phyloP scores from a whole-genome alignment of 2,888 invertebrate species.

The Morpho helenor region DNA sequence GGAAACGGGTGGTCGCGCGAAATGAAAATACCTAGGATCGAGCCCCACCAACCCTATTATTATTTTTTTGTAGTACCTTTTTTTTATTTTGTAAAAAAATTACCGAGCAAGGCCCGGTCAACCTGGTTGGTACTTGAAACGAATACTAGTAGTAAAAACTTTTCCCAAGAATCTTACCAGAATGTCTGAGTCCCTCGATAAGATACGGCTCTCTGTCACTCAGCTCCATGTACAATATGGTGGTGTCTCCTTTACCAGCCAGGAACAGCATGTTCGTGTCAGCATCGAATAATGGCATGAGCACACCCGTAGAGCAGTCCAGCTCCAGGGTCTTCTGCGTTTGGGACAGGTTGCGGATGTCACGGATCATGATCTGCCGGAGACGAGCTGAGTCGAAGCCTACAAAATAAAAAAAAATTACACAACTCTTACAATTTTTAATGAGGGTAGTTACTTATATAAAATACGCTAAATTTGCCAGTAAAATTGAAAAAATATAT shows the following conservation, averaged over 20 bases:
- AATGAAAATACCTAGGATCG: no score
- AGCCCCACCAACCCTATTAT: no score
- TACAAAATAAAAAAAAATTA: slow-evolving; percentile 28
- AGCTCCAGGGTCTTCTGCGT: slow-evolving; percentile 89
- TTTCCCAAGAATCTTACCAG: slow-evolving; percentile 58
- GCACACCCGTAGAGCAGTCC: slow-evolving; percentile 92
- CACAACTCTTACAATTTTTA: no score
- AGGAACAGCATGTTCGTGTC: slow-evolving; percentile 98
- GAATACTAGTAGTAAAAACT: no score
- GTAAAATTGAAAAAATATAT: no score
- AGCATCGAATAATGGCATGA: slow-evolving; percentile 95
- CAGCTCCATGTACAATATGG: slow-evolving; percentile 93
- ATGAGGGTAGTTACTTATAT: no score
- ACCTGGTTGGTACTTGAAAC: no score
- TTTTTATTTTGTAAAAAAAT: no score
- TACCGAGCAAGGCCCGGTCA: no score
- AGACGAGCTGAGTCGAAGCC: slow-evolving; percentile 92
- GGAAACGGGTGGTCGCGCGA: no score
- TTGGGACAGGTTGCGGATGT: slow-evolving; percentile 88
- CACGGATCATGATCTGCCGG: slow-evolving; percentile 93
- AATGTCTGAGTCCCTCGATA: slow-evolving; percentile 92
- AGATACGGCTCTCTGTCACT: slow-evolving; percentile 93
- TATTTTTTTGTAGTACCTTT: no score
- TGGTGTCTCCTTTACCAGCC: slow-evolving; percentile 96
- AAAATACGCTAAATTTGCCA: no score